Conservation (phyloP, 2,888 invertebrate genomes). For the Noctua fimbriata region DNA sequence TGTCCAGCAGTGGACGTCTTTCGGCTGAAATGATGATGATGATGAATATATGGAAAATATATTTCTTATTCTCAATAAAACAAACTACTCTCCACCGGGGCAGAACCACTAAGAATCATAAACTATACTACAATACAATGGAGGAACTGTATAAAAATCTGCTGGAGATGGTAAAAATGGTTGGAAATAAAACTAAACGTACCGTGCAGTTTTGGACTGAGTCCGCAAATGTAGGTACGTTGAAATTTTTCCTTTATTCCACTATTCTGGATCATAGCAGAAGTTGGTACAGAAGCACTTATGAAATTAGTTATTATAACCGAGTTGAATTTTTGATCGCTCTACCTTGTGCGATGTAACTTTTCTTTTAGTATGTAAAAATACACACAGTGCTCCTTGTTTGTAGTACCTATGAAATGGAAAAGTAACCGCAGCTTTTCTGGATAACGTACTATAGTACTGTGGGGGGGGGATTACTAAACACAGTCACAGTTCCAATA, state of each 20-base stretch:
- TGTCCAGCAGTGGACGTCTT: too few species aligned
- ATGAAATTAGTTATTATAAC: conserved; percentile 48
- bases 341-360: background rate
- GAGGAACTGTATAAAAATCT: conserved; percentile 49
- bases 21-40: too few species aligned
- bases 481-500: background rate
- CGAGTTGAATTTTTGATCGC: conserved; percentile 42
- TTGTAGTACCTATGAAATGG: conserved; percentile 15
- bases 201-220: conserved; percentile 48
- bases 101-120: conserved; percentile 36
- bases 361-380: conserved; percentile 10
- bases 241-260: conserved; percentile 35
- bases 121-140: conserved; percentile 32
- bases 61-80: conserved; percentile 38
- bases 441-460: background rate
- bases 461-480: background rate
- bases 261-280: conserved; percentile 37
- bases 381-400: background rate
- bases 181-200: conserved; percentile 59
- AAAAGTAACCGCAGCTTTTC: conserved; percentile 4
- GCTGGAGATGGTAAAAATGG: conserved; percentile 43
- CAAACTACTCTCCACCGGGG: background rate
- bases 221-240: conserved; percentile 18
- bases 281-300: conserved; percentile 40
- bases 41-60: conserved; percentile 3